Evolutionary conservation across 2,888 invertebrate species (phyloP).

Genomic region (Dasypogon diadema): DNA sequence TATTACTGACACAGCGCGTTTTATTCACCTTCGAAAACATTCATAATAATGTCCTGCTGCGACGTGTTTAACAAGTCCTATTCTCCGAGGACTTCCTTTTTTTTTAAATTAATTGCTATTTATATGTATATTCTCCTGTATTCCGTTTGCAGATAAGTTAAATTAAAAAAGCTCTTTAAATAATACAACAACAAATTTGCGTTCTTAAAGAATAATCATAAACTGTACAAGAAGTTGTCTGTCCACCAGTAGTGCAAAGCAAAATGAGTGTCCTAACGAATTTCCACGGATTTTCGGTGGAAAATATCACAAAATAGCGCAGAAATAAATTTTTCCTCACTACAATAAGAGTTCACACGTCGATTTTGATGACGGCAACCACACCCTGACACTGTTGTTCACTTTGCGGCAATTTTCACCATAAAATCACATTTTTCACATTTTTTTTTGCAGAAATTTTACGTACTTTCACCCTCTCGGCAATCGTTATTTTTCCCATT

Average conservation of each 20-base stretch:
- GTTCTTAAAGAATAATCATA: conserved; percentile 31
- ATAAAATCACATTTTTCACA: conserved; percentile 31
- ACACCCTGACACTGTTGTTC: conserved; percentile 22
- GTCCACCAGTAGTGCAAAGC: conserved; percentile 43
- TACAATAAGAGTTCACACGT: neutral
- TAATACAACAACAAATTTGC: conserved; percentile 42
- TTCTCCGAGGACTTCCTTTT: neutral
- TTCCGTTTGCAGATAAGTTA: conserved; percentile 47
- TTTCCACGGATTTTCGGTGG: conserved; percentile 35
- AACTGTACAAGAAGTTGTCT: conserved; percentile 26
- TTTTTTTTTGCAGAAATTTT: no score
- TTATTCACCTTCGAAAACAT: conserved; percentile 36
- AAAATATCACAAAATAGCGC: conserved; percentile 45
- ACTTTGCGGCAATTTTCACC: conserved; percentile 31
- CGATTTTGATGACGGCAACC: neutral
- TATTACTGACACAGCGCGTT: conserved; percentile 15
- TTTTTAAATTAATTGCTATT: conserved; percentile 32
- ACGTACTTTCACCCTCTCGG: conserved; percentile 12
- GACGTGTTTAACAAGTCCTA: conserved; percentile 35
- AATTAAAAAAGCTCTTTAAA: conserved; percentile 44
- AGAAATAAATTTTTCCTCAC: no score
- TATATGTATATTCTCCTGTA: conserved; percentile 48
- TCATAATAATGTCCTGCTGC: conserved; percentile 6
- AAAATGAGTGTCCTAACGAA: conserved; percentile 12
- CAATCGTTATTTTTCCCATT: conserved; percentile 7